Evolutionary conservation across 2,888 invertebrate genomes (phyloP), one percentile per base, ranked within the genome.

Genomic region (Leptopilina myrica): DNA sequence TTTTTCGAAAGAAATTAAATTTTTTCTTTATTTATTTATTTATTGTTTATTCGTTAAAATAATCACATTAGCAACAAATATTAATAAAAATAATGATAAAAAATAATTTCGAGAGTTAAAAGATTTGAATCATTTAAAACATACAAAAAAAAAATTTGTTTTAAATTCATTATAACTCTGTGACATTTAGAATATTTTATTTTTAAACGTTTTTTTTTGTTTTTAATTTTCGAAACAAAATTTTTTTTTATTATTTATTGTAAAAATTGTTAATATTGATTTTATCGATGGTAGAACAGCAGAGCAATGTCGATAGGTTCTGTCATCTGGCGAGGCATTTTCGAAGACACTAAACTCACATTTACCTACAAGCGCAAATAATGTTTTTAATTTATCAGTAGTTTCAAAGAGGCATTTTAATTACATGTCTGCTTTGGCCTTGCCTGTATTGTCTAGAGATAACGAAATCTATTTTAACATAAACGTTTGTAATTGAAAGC

Each of bases 381-480:
- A 62, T 15, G 9, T 5, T 20, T 62, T 62, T 15, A 62, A 15
- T 62, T 15, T 62, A 20, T 62, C 9, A 59, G 15, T 59, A n/a
- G 59, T 59, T 59, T 12, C 56, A 59, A 59, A 67, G 43, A 46
- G 11, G 20, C 49, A 53, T 69, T 69, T 53, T 26, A 69, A 49
- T 69, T 69, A 69, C 69, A 49, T 26, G 53, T 53, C 20, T 69
- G 11, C 8, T 53, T 33, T 53, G 69, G 49, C 69, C 69, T 69
- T 69, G 69, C 49, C 46, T 69, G 20, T 53, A 49, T 53, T 69
- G 69, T 49, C 69, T 69, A 69, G 46, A 26, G 69, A 69, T 69
- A 69, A 53, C 69, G 14, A 69, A 69, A 69, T 69, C 69, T 69
- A 69, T 69, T 69, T 69, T 69, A 53, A 26, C 49, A 14, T 69